Conservation (phyloP, 2,888 invertebrate species). For the Nomada goodeniana region DNA sequence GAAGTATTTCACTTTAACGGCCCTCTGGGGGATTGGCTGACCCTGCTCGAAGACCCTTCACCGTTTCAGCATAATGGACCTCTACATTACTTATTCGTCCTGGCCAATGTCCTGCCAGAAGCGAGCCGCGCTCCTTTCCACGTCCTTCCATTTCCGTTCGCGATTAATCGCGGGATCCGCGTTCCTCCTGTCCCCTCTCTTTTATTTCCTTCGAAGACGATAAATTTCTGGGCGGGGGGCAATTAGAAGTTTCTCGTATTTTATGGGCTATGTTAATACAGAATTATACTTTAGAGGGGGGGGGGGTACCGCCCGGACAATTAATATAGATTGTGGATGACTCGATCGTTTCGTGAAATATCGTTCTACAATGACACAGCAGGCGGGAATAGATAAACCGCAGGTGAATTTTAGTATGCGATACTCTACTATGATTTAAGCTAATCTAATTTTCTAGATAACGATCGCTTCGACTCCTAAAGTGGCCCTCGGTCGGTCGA, state of each 20-base stretch:
- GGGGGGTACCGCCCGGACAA: no score
- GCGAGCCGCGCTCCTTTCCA: constrained; percentile 64
- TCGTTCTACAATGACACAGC: no score
- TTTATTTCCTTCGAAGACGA: background rate
- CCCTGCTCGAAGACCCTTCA: constrained; percentile 81
- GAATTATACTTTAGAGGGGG: no score
- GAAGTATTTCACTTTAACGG: constrained; percentile 85
- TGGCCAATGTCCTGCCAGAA: constrained; percentile 78
- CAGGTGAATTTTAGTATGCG: no score
- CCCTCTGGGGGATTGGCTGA: constrained; percentile 84
- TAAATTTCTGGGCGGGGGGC: background rate
- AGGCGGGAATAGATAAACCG: no score
- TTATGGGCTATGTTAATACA: no score
- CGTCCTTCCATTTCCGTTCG: constrained; percentile 60
- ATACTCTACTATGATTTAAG: no score
- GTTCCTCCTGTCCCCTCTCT: background rate
- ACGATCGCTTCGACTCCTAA: no score
- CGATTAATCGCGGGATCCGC: constrained; percentile 67
- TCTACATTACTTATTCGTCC: constrained; percentile 84
- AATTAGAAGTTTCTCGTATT: background rate
- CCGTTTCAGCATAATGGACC: constrained; percentile 84
- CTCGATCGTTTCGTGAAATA: no score
- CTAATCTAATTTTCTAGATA: no score
- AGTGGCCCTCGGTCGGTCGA: no score
- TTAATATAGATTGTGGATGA: no score